Evolutionary conservation across 2,888 invertebrate species (phyloP).

Genomic region (Bombylius major): DNA sequence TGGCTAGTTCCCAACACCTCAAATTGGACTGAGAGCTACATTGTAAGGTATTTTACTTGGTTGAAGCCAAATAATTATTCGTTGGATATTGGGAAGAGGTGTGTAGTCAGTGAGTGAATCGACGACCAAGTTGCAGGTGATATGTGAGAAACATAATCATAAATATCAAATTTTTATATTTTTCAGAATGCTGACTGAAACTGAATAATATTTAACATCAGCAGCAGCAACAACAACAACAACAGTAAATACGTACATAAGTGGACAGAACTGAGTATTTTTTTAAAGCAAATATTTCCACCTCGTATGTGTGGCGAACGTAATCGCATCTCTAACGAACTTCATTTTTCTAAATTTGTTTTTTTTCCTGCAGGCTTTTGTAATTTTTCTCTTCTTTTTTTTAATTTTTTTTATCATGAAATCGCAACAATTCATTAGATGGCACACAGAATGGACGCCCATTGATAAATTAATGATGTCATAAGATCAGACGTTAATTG

Average conservation of each 20-base stretch:
- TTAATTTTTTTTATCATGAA: background rate
- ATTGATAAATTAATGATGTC: background rate
- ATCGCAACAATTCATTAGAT: background rate
- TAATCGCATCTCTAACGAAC: background rate
- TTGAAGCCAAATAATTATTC: background rate
- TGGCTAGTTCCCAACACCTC: too few species aligned
- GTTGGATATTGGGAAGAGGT: background rate
- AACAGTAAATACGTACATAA: too few species aligned
- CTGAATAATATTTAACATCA: too few species aligned
- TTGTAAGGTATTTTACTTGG: too few species aligned
- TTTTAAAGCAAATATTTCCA: too few species aligned
- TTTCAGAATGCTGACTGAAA: background rate
- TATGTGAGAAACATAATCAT: slow-evolving; percentile 15
- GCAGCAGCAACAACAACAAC: too few species aligned
- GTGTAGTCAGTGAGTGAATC: background rate
- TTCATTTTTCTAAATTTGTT: background rate
- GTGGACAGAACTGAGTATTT: too few species aligned
- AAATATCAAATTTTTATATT: slow-evolving; percentile 14
- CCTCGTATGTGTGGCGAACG: too few species aligned
- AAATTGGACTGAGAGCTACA: too few species aligned
- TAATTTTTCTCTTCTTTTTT: background rate
- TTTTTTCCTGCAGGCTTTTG: background rate
- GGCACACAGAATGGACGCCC: background rate
- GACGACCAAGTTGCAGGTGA: slow-evolving; percentile 5
- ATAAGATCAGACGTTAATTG: background rate